Base-by-base conservation (phyloP, 2,797 vertebrate genomes). In the Sebastes jordani region DNA sequence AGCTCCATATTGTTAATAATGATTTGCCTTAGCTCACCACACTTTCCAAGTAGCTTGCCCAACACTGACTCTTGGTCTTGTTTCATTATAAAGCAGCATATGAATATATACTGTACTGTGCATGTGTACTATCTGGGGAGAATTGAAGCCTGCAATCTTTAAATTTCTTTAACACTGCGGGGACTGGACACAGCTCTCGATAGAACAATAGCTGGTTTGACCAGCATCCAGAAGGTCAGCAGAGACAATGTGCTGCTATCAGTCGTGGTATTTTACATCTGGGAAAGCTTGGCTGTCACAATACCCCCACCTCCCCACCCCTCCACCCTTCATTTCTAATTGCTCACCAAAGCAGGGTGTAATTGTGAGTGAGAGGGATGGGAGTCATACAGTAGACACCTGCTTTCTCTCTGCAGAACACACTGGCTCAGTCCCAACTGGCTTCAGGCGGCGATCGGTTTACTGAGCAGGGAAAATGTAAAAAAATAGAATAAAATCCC, bases 371-470 rank as follows among this genome's bases (percentile, higher is more conserved):
- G 4, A 73, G 52, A 59, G 74, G 30, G 64, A 62, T 14, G 52
- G 67, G 46, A 49, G 46, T 69, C 61, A 54, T 32, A 81, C 61
- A 75, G 73, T 64, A 75, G 70, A 87, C 46, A 49, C 84, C 84
- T 84, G 87, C 78, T 75, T 78, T 75, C 71, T 58, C 73, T 75
- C 79, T 67, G 62, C 86, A 74, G 78, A 82, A 85, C 70, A 73
- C 81, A 64, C 73, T 88, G 87, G 81, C 87, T 79, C 65, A 7
- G 6, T 76, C 82, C 89, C 88, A 91, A 78, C 79, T 91, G 86
- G 78, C 84, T 55, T 42, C 42, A 16, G 71, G 52, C 82, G 71
- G 80, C 2, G 4, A 86, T 34, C 61, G 80, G 38, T 70, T 78
- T 79, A 82, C 76, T 30, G 76, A 76, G 56, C 75, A 78, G 60